These are phyloP conservation scores for Eclectus roratus DNA, from an alignment of 2,113 vertebrate species.

Conservation along the genomic window DNA sequence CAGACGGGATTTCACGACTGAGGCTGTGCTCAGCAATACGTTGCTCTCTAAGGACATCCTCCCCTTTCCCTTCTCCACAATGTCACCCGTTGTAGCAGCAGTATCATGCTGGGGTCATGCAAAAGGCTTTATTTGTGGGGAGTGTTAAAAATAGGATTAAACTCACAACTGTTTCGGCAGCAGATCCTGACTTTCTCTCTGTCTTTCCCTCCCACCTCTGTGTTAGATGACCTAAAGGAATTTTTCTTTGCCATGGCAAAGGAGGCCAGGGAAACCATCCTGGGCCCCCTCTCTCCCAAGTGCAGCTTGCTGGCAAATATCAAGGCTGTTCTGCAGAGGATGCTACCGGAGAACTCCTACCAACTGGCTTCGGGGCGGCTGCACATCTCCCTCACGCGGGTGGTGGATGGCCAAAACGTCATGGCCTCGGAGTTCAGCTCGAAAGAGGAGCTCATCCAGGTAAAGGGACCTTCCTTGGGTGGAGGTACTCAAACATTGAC, in stretches of 20 bases:
- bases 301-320: slow-evolving; percentile 77
- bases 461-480: background rate
- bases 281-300: slow-evolving; percentile 81
- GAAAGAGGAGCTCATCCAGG: slow-evolving; percentile 88
- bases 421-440: slow-evolving; percentile 83
- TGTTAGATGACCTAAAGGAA: slow-evolving; percentile 72
- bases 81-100: fast-evolving
- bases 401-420: slow-evolving; percentile 78
- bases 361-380: slow-evolving; percentile 78
- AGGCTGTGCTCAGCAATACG: fast-evolving
- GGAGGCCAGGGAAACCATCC: slow-evolving; percentile 68
- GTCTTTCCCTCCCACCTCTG: fast-evolving
- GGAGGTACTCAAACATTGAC: fast-evolving
- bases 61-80: background rate
- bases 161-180: background rate
- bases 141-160: background rate
- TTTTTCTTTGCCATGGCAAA: slow-evolving; percentile 68
- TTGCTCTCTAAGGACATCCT: background rate
- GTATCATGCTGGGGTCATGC: background rate
- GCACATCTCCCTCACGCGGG: slow-evolving; percentile 79
- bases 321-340: slow-evolving; percentile 59
- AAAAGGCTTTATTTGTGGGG: background rate
- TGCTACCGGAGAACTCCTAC: slow-evolving; percentile 82
- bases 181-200: background rate
- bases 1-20: background rate